Evolutionary conservation across 1,140 invertebrate species (phyloP), one percentile per base, ranked within the genome.

Genomic region (Tribolium madens): DNA sequence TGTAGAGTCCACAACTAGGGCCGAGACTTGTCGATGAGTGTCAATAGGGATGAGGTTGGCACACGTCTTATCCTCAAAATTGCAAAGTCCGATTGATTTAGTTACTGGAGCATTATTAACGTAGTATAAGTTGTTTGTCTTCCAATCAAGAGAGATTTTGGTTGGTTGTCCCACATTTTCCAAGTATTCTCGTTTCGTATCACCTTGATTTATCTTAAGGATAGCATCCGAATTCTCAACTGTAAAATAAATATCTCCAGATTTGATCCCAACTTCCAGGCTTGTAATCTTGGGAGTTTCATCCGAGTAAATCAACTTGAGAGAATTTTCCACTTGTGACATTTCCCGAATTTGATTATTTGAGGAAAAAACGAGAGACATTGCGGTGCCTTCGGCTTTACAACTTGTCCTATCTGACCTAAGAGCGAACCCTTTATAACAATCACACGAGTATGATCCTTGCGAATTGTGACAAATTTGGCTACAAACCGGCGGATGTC

Each of bases 71-170:
- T 85, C 84, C 0, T 83, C 80, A 36, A 92, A 87, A 74, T 89
- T 87, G 76, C 92, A 93, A 0, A 90, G 88, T 60, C 88, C 83
- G 1, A 91, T 86, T 9, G 80, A 84, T 33, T 84, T 86, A 1
- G 81, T 82, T 0, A 64, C 33, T 1, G 82, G 80, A 2, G 88
- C 87, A 73, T 89, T 90, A 82, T 93, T 91, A 70, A 91, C 90
- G 83, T 92, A 94, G 82, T 95, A 96, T 0, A 95, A 86, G 80
- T 95, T 95, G 10, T 91, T 87, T 0, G 91, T 93, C 9, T 93
- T 86, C 94, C 94, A 96, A 82, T 96, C 94, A 3, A 95, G 88
- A 0, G 92, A 89, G 13, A 96, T 81, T 77, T 92, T 89, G 76
- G 89, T 89, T 0, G 95, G 94, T 36, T 79, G 68, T 0, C 84